Conservation (phyloP, 2,888 invertebrate genomes). For the Hartigia nigra region DNA sequence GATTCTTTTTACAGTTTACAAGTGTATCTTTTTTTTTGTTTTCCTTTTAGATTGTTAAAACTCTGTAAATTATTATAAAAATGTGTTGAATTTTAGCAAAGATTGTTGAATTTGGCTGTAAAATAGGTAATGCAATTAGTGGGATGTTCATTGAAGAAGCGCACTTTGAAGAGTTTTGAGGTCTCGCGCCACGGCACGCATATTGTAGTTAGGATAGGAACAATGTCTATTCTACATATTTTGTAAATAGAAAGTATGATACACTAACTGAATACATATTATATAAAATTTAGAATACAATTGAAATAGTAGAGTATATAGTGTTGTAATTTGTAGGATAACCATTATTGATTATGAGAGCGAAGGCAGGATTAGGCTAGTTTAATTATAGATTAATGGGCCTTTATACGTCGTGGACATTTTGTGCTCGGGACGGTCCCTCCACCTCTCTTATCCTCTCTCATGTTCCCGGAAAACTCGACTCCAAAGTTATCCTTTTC, state of each 20-base stretch:
- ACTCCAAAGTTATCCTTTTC: constrained; percentile 55
- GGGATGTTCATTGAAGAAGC: constrained; percentile 39
- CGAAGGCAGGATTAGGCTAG: constrained; percentile 54
- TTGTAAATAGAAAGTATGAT: constrained; percentile 56
- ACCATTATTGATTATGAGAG: constrained; percentile 35
- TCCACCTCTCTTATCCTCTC: constrained; percentile 23
- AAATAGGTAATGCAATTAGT: constrained; percentile 58
- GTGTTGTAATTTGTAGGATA: constrained; percentile 50
- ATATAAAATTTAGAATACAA: constrained; percentile 30
- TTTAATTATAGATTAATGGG: constrained; percentile 49
- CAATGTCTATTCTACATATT: constrained; percentile 58
- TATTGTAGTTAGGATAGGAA: constrained; percentile 60
- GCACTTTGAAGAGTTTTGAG: constrained; percentile 48
- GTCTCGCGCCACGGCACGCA: constrained; percentile 59
- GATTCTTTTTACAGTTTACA: background rate
- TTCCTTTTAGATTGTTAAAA: constrained; percentile 19
- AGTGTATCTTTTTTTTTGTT: constrained; percentile 4
- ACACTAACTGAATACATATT: constrained; percentile 40
- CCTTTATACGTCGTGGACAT: constrained; percentile 52
- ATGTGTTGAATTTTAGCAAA: constrained; percentile 55
- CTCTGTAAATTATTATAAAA: constrained; percentile 24
- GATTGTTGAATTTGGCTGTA: constrained; percentile 65
- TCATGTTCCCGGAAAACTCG: constrained; percentile 18
- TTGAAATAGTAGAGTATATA: constrained; percentile 41
- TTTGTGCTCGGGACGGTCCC: constrained; percentile 52